These are phyloP conservation scores for Pyrocoelia pectoralis DNA, from an alignment of 2,888 invertebrate genomes.

Conservation along the genomic window DNA sequence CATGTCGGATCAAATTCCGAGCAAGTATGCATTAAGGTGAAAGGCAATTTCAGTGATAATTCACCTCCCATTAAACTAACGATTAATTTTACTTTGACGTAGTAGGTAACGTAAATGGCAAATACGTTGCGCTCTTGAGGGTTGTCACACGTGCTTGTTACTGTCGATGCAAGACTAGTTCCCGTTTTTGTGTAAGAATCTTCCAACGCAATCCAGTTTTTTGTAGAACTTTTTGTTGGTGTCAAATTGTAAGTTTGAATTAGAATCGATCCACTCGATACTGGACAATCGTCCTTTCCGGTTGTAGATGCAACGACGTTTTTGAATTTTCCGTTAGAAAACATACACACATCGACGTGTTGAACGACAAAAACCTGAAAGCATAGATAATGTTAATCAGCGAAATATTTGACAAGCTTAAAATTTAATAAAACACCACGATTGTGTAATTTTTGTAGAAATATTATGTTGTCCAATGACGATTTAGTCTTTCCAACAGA, in stretches of 20 bases:
- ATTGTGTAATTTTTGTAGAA: no score
- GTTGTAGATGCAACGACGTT: conserved; percentile 82
- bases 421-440: no score
- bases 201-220: conserved; percentile 92
- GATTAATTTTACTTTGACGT: conserved; percentile 85
- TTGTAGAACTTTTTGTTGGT: conserved; percentile 81
- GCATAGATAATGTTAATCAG: neutral
- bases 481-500: no score
- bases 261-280: conserved; percentile 70
- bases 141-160: conserved; percentile 61
- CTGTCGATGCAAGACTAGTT: conserved; percentile 66
- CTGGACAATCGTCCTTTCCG: conserved; percentile 69
- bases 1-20: conserved; percentile 69
- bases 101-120: conserved; percentile 91
- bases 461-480: no score
- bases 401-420: no score
- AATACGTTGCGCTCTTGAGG: conserved; percentile 85
- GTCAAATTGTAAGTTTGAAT: conserved; percentile 71
- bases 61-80: conserved; percentile 85
- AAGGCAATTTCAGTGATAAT: conserved; percentile 80
- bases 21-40: conserved; percentile 78
- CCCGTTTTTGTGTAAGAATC: conserved; percentile 79
- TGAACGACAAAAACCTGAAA: conserved; percentile 83
- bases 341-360: conserved; percentile 94
- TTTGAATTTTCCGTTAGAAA: conserved; percentile 93